Evolutionary conservation across 1,140 invertebrate genomes (phyloP), one percentile per base, ranked within the genome.

Genomic region (Drosophila kanapiae): DNA sequence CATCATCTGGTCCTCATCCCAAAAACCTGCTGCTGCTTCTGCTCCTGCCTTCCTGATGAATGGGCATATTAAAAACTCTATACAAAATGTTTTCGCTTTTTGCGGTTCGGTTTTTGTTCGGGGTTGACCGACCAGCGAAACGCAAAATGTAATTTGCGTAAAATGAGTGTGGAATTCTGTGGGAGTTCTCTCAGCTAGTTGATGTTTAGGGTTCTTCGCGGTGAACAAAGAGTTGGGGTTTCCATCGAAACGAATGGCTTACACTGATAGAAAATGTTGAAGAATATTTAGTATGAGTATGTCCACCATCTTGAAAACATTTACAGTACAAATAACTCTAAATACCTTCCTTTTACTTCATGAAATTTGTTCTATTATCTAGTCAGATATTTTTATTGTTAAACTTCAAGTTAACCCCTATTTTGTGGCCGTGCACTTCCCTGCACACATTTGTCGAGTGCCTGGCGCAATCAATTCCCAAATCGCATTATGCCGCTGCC

Each of bases 381-480:
- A 23, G 0, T 14, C 4, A 10, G 14, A 3, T 14, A 37, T 23
- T 54, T 51, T 16, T 2, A 16, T 33, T 51, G 4, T 27, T 14
- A 27, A 3, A 14, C 13, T n/a, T 4, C 1, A 8, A 27, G 5
- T 16, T 16, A 11, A 16, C 7, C 48, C 9, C 1, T 29, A 14
- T 10, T 58, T 67, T 38, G 8, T 16, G 5, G 10, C 48, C 31
- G 63, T 78, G 61, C 48, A 42, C 27, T 40, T 9, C 62, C 58
- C 49, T 58, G 78, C 47, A 61, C 76, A 74, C 60, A 83, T 82
- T 82, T 77, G 77, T 81, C 85, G 79, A 75, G 69, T 90, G 85
- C 72, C 77, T 83, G 74, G 71, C 57, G 74, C 77, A 88, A 90
- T 88, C 84, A 88, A 88, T 90, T 87, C 84, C 83, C 84, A 84